These are phyloP conservation scores for Plebejus argus DNA, from an alignment of 2,888 invertebrate species.

Conservation along the genomic window DNA sequence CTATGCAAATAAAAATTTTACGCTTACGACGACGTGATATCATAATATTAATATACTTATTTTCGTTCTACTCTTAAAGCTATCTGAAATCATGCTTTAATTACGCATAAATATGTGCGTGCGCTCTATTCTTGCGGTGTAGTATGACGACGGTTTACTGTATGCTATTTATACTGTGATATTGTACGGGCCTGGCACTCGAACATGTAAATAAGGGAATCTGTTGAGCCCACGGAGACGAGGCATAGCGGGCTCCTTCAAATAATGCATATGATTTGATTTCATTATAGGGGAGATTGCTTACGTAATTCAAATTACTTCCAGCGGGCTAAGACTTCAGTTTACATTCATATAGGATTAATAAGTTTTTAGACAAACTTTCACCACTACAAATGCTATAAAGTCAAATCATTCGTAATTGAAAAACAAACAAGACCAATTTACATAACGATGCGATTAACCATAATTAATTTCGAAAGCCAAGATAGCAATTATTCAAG, in stretches of 20 bases:
- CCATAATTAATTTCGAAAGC: constrained; percentile 4
- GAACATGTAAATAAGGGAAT: constrained; percentile 45
- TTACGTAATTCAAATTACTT: constrained; percentile 20
- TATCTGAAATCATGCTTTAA: no score
- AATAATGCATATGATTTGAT: constrained; percentile 67
- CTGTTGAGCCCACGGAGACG: constrained; percentile 42
- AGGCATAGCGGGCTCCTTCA: constrained; percentile 52
- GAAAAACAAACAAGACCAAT: background rate
- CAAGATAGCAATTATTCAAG: constrained; percentile 16
- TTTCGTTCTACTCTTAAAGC: no score
- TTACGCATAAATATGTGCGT: no score
- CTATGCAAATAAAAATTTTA: no score
- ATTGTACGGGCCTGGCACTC: constrained; percentile 38
- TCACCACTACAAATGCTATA: background rate
- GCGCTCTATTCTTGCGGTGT: background rate
- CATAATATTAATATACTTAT: no score
- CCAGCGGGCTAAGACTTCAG: background rate
- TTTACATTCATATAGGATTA: background rate
- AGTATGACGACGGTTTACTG: background rate
- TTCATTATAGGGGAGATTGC: constrained; percentile 47
- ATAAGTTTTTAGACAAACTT: no score
- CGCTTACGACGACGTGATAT: no score
- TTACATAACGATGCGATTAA: background rate
- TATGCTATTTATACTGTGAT: background rate
- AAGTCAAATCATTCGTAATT: background rate